Base-by-base conservation (phyloP, 2,797 vertebrate species). In the Mus caroli region DNA sequence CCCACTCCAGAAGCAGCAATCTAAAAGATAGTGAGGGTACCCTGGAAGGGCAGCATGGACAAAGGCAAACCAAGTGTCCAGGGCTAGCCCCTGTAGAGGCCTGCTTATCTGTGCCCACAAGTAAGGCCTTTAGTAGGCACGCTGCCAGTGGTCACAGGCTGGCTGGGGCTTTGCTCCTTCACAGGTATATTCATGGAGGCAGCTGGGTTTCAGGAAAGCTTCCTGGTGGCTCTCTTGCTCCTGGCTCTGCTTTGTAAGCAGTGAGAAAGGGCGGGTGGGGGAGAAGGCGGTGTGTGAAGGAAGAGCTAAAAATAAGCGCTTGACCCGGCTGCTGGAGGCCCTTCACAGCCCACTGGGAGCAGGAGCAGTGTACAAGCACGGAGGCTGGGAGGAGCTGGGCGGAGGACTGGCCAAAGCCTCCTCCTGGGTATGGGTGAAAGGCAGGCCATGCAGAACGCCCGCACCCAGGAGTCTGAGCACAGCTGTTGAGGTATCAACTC, bases 281-380 rank as follows among this genome's bases (percentile, higher is more conserved):
- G 52, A 87, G 94, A 82, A 71, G 85, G 85, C 52, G 31, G 88
- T 28, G 12, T 88, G 82, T 92, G 90, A 95, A 95, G 67, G 77
- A 93, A 84, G 37, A 92, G 85, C 95, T 97, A 95, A 98, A 97
- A 97, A 96, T 96, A 97, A 94, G 69, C 62, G 14, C 40, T 76
- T 88, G 79, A 28, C 79, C 91, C 46, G 88, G 79, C 87, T 88
- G 91, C 92, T 78, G 43, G 62, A 76, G 79, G 95, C 79, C 37
- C 73, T 92, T 94, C 60, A 77, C 77, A 94, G 80, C 60, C 58
- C 60, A 88, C 24, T 1, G 69, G 22, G 76, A 46, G 6, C 17
- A 24, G 34, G 19, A 64, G 52, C 50, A 43, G 58, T 13, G n/a
- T 56, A 62, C 1, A 28, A 46, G 79, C 40, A 12, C 3, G 56